Percentiles rank a stretch among this genome's conserved stretches.
phyloP scores from a whole-genome alignment of 1,140 invertebrate species.

The Cotesia vestalis region DNA sequence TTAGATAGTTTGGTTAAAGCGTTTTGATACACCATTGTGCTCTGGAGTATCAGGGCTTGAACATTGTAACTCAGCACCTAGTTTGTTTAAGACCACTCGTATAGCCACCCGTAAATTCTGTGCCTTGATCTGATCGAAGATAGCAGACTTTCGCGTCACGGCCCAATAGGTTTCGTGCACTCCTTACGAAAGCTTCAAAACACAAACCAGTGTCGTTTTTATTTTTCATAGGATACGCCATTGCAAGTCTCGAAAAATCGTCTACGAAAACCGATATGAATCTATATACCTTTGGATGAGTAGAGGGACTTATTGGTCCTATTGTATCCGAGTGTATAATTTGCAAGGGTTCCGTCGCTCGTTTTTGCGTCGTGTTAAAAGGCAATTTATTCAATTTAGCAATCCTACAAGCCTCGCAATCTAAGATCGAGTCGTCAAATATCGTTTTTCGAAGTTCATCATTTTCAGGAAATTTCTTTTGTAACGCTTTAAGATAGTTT shows the following conservation, averaged over 20 bases:
- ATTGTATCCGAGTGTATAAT: conserved; percentile 32
- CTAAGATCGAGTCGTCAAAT: too few species aligned
- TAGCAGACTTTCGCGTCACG: conserved; percentile 33
- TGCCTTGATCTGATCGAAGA: conserved; percentile 27
- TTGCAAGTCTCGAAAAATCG: conserved; percentile 30
- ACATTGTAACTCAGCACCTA: conserved; percentile 20
- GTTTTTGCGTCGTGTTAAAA: too few species aligned
- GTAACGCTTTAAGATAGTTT: too few species aligned
- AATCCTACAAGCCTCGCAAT: too few species aligned
- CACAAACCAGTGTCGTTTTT: conserved; percentile 28
- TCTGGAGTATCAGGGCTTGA: conserved; percentile 29
- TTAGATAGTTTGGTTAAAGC: conserved; percentile 26
- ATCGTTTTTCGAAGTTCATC: too few species aligned
- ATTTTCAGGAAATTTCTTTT: too few species aligned
- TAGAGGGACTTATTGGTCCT: conserved; percentile 30
- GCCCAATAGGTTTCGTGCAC: conserved; percentile 28
- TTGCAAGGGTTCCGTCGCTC: too few species aligned
- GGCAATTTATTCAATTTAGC: too few species aligned
- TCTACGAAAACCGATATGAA: conserved; percentile 31
- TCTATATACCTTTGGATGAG: conserved; percentile 30
- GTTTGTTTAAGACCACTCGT: conserved; percentile 26
- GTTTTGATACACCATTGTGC: conserved; percentile 24
- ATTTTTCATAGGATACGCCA: conserved; percentile 31
- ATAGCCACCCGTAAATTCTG: conserved; percentile 30
- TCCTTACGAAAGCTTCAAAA: conserved; percentile 26